Evolutionary conservation across 2,113 vertebrate genomes (phyloP).

Genomic region (Pteronura brasiliensis): DNA sequence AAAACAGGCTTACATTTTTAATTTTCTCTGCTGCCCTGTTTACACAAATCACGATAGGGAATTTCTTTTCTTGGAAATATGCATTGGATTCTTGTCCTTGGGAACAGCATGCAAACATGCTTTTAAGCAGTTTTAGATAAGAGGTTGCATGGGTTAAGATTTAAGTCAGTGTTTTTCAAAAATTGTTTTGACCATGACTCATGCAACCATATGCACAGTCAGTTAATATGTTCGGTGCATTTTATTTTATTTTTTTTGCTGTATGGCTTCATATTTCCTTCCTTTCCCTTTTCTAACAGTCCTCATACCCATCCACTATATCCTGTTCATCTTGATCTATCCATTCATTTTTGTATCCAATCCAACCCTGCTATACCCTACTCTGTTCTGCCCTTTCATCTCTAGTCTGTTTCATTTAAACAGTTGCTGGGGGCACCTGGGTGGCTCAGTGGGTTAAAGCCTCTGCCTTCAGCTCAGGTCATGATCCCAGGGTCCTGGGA

Average conservation of each 20-base stretch:
- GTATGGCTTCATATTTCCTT: neutral
- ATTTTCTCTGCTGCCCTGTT: neutral
- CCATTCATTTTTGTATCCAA: neutral
- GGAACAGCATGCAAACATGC: neutral
- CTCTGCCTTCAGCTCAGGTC: no score
- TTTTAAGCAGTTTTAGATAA: conserved; percentile 26
- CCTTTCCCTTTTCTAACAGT: neutral
- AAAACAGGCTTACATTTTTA: neutral
- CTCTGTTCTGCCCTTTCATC: neutral
- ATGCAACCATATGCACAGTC: neutral
- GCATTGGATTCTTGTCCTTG: neutral
- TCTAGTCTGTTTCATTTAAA: neutral
- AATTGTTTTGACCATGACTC: neutral
- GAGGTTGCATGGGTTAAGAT: neutral
- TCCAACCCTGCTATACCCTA: neutral
- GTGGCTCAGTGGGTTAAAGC: no score
- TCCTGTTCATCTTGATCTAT: neutral
- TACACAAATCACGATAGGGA: neutral
- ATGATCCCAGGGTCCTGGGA: no score
- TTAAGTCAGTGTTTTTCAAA: conserved; percentile 18
- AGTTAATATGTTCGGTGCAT: neutral
- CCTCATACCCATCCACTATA: neutral
- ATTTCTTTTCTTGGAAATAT: conserved; percentile 37
- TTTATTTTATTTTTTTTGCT: neutral
- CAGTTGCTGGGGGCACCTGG: neutral